phyloP scores from a whole-genome alignment of 2,113 vertebrate species.

The Marcusenius ussheri region DNA sequence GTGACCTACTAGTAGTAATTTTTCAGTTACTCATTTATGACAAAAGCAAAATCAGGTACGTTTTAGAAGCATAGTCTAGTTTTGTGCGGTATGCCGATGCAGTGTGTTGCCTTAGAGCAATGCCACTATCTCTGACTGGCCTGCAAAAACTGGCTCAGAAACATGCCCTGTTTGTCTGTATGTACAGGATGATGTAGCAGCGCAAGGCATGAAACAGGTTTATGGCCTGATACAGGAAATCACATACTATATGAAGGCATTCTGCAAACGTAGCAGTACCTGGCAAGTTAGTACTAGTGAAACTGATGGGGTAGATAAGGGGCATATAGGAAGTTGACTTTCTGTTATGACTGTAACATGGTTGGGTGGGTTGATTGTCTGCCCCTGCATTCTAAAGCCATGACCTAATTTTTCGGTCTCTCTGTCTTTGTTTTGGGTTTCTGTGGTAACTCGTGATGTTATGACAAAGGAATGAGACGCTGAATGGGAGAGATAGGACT shows the following conservation, averaged over 20 bases:
- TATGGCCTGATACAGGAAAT: not conserved
- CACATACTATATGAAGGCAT: not conserved
- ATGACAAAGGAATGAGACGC: not conserved
- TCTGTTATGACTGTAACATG: not conserved
- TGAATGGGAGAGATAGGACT: not conserved
- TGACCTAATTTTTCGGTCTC: slow-evolving; percentile 9
- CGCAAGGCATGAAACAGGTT: not conserved
- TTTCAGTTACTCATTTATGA: not conserved
- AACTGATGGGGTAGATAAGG: slow-evolving; percentile 18
- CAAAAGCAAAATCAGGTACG: not conserved
- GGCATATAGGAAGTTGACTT: not conserved
- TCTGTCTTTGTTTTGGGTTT: not conserved
- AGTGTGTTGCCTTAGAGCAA: not conserved
- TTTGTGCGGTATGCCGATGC: not conserved
- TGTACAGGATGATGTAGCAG: not conserved
- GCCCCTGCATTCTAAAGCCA: slow-evolving; percentile 1
- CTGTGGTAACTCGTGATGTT: slow-evolving; percentile 14
- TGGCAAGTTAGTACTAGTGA: not conserved
- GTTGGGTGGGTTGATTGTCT: not conserved
- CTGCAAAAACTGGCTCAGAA: not conserved
- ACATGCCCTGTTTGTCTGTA: not conserved
- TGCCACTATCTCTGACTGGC: not conserved
- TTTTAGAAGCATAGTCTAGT: not conserved
- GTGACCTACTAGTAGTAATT: not conserved
- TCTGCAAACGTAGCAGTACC: not conserved